Conservation (phyloP, 2,888 invertebrate species). For the Drosophila histrio region DNA sequence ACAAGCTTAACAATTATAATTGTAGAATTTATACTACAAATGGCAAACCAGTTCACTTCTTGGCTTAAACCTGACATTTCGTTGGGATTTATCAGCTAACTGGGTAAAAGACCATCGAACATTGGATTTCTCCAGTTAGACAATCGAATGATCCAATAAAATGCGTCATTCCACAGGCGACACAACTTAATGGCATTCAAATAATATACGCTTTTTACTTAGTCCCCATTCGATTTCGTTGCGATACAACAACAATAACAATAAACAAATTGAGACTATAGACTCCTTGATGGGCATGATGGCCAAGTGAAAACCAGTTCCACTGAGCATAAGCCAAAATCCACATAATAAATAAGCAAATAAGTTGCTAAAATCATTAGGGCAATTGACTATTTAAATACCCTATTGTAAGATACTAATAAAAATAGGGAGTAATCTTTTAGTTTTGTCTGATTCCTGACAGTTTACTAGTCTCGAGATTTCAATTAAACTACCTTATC, state of each 20-base stretch:
- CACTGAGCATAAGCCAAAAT: conserved; percentile 48
- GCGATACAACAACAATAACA: conserved; percentile 18
- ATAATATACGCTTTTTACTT: conserved; percentile 52
- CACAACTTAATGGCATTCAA: conserved; percentile 59
- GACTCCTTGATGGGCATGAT: conserved; percentile 74
- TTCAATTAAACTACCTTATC: too few relatives aligned
- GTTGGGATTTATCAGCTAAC: conserved; percentile 17
- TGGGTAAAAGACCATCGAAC: conserved; percentile 8
- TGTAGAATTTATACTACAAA: background rate
- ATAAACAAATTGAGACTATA: conserved; percentile 46
- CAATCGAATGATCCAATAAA: conserved; percentile 21
- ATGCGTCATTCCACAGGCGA: conserved; percentile 43
- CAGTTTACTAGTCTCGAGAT: too few relatives aligned
- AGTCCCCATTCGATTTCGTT: conserved; percentile 66
- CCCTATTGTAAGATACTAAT: conserved; percentile 2
- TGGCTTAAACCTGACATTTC: background rate
- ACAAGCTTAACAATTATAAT: background rate
- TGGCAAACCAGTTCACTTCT: conserved; percentile 4
- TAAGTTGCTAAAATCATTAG: background rate
- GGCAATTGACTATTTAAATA: background rate
- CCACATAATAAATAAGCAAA: conserved; percentile 32
- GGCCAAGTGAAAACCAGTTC: conserved; percentile 72
- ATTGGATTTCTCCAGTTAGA: conserved; percentile 28
- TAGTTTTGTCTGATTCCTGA: too few relatives aligned
- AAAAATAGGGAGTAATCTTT: too few relatives aligned